Conservation (phyloP, 2,888 invertebrate species). For the Stratiomys singularior region DNA sequence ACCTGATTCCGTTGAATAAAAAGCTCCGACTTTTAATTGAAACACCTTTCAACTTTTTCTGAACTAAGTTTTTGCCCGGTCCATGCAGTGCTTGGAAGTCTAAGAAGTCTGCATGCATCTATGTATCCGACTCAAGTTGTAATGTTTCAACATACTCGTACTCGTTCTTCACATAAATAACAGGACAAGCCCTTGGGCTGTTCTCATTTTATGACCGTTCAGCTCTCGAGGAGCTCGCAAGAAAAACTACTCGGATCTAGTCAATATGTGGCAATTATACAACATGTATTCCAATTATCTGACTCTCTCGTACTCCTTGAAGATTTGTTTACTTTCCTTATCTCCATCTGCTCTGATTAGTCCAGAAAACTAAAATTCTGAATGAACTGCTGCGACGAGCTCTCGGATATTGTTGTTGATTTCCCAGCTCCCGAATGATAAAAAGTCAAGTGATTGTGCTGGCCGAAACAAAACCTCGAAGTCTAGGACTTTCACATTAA, state of each 20-base stretch:
- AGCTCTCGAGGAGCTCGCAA: neutral
- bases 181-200: conserved; percentile 15
- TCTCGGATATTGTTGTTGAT: neutral
- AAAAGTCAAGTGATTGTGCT: neutral
- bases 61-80: no score
- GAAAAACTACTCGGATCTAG: conserved; percentile 23
- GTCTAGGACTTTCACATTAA: neutral
- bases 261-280: conserved; percentile 39
- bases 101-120: neutral
- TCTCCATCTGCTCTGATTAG: conserved; percentile 16
- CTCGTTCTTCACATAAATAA: neutral
- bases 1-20: neutral
- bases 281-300: conserved; percentile 31
- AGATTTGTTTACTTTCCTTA: conserved; percentile 26
- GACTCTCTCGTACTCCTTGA: neutral
- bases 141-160: neutral
- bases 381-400: neutral
- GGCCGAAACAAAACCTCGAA: neutral
- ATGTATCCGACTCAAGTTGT: neutral
- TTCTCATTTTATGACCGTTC: neutral
- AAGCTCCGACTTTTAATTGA: conserved; percentile 25
- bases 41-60: conserved; percentile 24
- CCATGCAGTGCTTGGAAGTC: neutral
- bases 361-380: neutral
- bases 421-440: neutral